Evolutionary conservation across 2,797 vertebrate genomes (phyloP).

Genomic region (Syngnathus rostellatus): DNA sequence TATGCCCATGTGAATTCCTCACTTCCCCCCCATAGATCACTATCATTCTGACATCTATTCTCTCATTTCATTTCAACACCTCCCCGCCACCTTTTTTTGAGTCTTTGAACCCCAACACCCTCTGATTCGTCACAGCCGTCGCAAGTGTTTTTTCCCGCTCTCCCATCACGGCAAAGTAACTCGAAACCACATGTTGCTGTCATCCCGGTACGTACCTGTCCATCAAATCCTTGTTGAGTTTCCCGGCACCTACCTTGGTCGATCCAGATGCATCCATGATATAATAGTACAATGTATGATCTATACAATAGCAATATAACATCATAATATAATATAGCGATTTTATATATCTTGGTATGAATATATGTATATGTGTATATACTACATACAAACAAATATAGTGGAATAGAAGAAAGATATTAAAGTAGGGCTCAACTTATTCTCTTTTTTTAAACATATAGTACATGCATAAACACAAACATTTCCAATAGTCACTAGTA

Average conservation of each 20-base stretch:
- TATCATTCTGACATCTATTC: background rate
- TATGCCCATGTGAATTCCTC: background rate
- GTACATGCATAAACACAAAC: no score
- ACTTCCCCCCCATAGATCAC: background rate
- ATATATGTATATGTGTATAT: no score
- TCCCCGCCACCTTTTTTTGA: background rate
- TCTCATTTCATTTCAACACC: background rate
- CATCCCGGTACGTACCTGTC: background rate
- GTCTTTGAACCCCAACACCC: background rate
- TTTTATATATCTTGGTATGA: no score
- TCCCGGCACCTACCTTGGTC: background rate
- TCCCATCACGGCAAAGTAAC: background rate
- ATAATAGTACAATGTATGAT: no score
- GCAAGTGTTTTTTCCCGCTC: background rate
- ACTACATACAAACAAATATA: background rate
- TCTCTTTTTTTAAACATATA: no score
- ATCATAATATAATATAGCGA: no score
- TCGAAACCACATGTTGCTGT: background rate
- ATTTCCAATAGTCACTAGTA: no score
- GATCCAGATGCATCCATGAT: no score
- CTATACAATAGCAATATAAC: no score
- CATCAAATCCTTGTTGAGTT: background rate
- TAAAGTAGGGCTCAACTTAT: no score
- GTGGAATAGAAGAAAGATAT: background rate
- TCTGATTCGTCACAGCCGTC: background rate